Evolutionary conservation across 2,888 invertebrate genomes (phyloP).

Genomic region (Protonemura montana): DNA sequence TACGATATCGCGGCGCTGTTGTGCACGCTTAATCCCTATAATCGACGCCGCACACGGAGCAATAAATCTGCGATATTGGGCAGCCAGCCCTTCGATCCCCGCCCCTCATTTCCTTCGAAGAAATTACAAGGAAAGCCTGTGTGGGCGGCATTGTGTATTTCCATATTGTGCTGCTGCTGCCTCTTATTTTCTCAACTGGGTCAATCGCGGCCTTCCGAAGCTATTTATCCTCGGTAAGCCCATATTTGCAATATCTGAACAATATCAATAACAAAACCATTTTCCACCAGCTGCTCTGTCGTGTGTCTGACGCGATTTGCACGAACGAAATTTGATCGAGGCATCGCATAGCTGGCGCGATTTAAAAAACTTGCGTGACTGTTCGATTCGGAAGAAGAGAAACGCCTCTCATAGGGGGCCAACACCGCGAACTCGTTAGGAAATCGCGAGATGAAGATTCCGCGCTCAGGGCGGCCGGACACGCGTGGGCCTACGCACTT

Average conservation of each 20-base stretch:
- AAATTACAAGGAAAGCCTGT: not conserved
- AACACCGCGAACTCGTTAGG: not conserved
- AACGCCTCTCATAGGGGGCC: no score
- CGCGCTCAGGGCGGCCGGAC: not conserved
- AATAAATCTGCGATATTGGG: not conserved
- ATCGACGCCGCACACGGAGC: not conserved
- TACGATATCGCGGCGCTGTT: not conserved
- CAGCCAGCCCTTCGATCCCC: not conserved
- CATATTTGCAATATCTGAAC: not conserved
- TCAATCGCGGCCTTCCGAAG: not conserved
- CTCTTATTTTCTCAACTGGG: not conserved
- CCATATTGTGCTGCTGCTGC: not conserved
- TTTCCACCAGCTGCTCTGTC: not conserved
- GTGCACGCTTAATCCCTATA: not conserved
- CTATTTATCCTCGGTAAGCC: not conserved
- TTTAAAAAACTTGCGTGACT: not conserved
- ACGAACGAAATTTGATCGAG: not conserved
- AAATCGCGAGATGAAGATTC: not conserved
- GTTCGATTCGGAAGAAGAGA: not conserved
- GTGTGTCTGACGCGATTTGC: not conserved
- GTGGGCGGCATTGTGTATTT: constrained; percentile 7
- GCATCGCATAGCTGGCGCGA: not conserved
- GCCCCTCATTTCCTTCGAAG: not conserved
- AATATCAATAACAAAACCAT: not conserved
- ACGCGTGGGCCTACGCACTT: not conserved